Base-by-base conservation (phyloP, 2,113 vertebrate species). In the Lichenostomus cassidix region DNA sequence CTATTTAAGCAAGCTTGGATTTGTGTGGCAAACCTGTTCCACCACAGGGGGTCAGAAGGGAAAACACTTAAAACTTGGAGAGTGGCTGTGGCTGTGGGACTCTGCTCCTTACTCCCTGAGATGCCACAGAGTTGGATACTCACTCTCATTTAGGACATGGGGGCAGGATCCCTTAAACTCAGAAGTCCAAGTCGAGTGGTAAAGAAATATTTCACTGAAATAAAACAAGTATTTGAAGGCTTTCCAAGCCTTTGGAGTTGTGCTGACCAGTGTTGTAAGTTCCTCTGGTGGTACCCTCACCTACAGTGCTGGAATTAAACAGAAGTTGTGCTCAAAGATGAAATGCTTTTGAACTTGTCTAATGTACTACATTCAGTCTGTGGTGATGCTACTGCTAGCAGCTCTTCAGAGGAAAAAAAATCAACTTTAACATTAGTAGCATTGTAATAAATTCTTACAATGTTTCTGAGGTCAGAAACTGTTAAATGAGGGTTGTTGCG, bases 1-100 rank as follows among this genome's bases (percentile, higher is more conserved):
- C 24, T 1, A 0, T 41, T 82, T 19, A 25, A 76, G 44, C 0
- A 0, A 29, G 71, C 56, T 37, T 86, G 35, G 31, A 50, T 70
- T 83, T 83, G 35, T 49, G 33, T 84, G 50, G 42, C 52, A 71
- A 62, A 63, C 44, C 8, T 74, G 28, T 17, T 77, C 31, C 42
- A 59, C 29, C 1, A 35, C 27, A 23, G 15, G 8, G 44, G 3
- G 2, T 12, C 15, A 46, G 46, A 59, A 90, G 29, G 41, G 64
- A 28, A 55, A 83, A 31, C 31, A 24, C 10, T 64, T 37, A 9
- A 5, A 69, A 52, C 37, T 60, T 23, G 27, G 39, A 37, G 14
- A 68, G 46, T 5, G 7, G 17, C 65, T 56, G 46, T 5, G 7
- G 17, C 65, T 56, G 7, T 64, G 52, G 46, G 33, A 37, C 27